Percentiles rank a stretch among this genome's conserved stretches.
phyloP scores from a whole-genome alignment of 2,888 invertebrate genomes.

The Lithophane leautieri region DNA sequence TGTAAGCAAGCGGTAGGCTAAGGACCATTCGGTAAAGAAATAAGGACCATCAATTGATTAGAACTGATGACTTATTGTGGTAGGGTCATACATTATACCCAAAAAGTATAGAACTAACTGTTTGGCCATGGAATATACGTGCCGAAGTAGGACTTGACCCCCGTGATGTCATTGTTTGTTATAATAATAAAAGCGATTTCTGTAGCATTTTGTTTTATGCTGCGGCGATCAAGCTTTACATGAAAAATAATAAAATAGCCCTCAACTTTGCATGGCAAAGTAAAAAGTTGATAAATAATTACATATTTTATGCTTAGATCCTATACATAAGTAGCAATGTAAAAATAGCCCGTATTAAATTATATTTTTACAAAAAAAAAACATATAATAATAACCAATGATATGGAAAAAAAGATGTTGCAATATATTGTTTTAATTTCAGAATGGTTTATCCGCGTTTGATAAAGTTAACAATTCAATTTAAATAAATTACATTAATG shows the following conservation, averaged over 20 bases:
- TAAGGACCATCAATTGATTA: neutral
- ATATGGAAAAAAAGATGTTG: slow-evolving; percentile 9
- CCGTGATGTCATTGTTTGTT: neutral
- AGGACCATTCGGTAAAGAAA: neutral
- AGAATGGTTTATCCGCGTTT: slow-evolving; percentile 11
- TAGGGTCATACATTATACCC: neutral
- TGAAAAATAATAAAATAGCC: neutral
- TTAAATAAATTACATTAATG: slow-evolving; percentile 25
- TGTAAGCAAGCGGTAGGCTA: neutral
- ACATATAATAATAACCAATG: neutral
- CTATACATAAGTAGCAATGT: neutral
- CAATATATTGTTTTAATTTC: slow-evolving; percentile 38
- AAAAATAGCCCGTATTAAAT: neutral
- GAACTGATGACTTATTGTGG: neutral
- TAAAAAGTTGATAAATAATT: neutral
- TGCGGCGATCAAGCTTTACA: neutral
- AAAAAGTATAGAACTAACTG: neutral
- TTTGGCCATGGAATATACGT: neutral
- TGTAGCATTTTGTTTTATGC: neutral
- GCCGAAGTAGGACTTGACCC: neutral
- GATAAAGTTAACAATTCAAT: slow-evolving; percentile 24
- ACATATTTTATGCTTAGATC: neutral
- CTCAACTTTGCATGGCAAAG: neutral
- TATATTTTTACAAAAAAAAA: neutral
- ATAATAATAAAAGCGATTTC: neutral